Base-by-base conservation (phyloP, 2,888 invertebrate species). In the Choristoneura rosaceana region DNA sequence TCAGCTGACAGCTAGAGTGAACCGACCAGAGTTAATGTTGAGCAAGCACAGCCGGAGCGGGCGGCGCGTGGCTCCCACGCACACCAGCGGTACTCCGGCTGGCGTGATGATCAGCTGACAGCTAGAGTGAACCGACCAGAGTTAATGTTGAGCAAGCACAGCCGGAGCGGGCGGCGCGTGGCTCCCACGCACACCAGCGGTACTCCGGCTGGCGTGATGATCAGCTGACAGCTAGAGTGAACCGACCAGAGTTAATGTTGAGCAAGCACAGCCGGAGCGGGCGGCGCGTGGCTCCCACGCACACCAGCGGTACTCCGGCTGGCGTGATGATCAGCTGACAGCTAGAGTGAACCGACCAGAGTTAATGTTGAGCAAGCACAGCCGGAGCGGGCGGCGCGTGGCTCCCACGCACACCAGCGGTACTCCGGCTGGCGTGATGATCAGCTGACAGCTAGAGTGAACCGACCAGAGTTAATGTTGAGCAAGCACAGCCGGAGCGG, bases 121-220 rank as follows among this genome's bases (percentile, higher is more conserved):
- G 25, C 25, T 25, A 25, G 25, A 25, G 25, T 25, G 25, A 34
- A 45, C 84, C 88, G 82, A 96, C 96, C 96, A 76, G 97, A 97
- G 95, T 99, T 99, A 95, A 99, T 97, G 90, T 99, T 99, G 86
- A 99, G 97, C 77, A 99, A 95, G 90, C 98, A 98, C 83, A 99
- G 95, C 85, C 98, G 96, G 75, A 98, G 91, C 64, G 96, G 96
- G 74, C 95, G 95, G 78, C 95, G 94, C 71, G 96, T 95, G 74
- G 99, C 99, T 0, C 99, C 99, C 8, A 98, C 97, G 89, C 99
- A 99, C 0, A 99, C 96, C 91, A 99, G 96, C 3, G 99, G 90
- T 99, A 99, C 88, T 99, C 99, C 89, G 98, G 94, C 84, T 99
- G 99, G 99, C 0, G 98, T 98, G 76, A 99, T 98, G 79, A 99